Percentiles rank a stretch among this genome's conserved stretches.
These are phyloP conservation scores for Hyperoplus lanceolatus DNA, from an alignment of 2,797 vertebrate species.

Conservation along the genomic window DNA sequence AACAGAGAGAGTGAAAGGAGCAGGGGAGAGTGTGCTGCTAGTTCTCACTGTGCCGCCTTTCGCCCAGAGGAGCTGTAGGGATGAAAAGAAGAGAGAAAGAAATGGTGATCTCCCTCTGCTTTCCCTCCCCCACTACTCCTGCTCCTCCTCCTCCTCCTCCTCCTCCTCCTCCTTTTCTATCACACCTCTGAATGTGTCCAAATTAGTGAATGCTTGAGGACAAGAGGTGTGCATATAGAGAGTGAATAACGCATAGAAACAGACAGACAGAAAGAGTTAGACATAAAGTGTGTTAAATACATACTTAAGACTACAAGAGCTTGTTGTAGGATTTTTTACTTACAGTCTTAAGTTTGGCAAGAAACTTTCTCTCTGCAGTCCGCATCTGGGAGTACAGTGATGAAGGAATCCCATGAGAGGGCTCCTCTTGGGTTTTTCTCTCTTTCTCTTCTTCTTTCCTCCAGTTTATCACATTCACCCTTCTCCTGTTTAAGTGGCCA, in stretches of 20 bases:
- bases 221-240: conserved; percentile 20
- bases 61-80: conserved; percentile 58
- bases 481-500: conserved; percentile 40
- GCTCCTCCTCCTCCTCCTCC: conserved; percentile 1
- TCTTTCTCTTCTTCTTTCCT: conserved; percentile 15
- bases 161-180: conserved; percentile 42
- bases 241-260: conserved; percentile 23
- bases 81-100: conserved; percentile 44
- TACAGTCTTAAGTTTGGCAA: conserved; percentile 55
- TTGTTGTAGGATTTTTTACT: conserved; percentile 40
- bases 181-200: conserved; percentile 57
- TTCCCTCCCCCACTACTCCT: conserved; percentile 41
- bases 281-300: conserved; percentile 26
- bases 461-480: conserved; percentile 53
- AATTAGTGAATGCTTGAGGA: conserved; percentile 56
- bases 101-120: conserved; percentile 56
- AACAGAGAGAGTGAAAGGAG: conserved; percentile 14
- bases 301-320: conserved; percentile 22
- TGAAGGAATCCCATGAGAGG: conserved; percentile 45
- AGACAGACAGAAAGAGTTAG: not conserved
- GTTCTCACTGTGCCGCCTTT: conserved; percentile 33
- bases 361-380: conserved; percentile 59
- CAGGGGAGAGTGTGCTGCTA: conserved; percentile 5
- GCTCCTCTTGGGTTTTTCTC: conserved; percentile 24
- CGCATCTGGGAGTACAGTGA: conserved; percentile 38